Evolutionary conservation across 2,797 vertebrate species (phyloP), one percentile per base, ranked within the genome.

Genomic region (Halcyon smyrnensis): DNA sequence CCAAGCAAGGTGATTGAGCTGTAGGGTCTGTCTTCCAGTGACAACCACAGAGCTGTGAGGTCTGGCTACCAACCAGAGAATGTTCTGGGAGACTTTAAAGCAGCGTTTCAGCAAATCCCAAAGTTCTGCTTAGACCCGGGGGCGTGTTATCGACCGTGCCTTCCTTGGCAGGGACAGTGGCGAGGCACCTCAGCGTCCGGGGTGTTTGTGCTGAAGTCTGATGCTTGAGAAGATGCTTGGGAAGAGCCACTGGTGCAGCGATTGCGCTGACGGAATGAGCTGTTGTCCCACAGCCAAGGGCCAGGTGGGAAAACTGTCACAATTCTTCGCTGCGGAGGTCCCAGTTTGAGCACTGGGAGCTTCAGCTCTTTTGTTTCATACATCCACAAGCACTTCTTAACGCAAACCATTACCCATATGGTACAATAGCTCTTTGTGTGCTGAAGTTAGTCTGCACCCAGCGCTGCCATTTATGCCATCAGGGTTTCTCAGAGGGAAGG

Each of bases 1-100:
- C 82, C 90, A 95, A 92, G 82, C 48, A 90, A 89, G 90, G 87
- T 91, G 90, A 91, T 89, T 94, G 93, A 96, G 92, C 84, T 79
- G 93, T 93, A 94, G 93, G 82, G 93, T 95, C 95, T 96, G 67
- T 93, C 75, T 95, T 94, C 64, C 81, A 54, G 60, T 85, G 90
- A 94, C 84, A 94, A 60, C 70, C 65, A 86, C 43, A 11, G 67
- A 96, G 43, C 83, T 90, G 81, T 87, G 84, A 92, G 68, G 56
- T 87, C 56, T 92, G 90, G 81, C 81, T 92, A 89, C 92, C 56
- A 87, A 84, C 74, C 88, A 93, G 73, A 91, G 84, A 68, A 93
- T 30, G 13, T 74, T 53, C 77, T 60, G 39, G 68, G 87, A 96
- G 86, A 77, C 86, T 79, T 79, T 23, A 43, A 84, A 95, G 51